Evolutionary conservation across 1,140 invertebrate species (phyloP).

Genomic region (Drosophila oshimai): DNA sequence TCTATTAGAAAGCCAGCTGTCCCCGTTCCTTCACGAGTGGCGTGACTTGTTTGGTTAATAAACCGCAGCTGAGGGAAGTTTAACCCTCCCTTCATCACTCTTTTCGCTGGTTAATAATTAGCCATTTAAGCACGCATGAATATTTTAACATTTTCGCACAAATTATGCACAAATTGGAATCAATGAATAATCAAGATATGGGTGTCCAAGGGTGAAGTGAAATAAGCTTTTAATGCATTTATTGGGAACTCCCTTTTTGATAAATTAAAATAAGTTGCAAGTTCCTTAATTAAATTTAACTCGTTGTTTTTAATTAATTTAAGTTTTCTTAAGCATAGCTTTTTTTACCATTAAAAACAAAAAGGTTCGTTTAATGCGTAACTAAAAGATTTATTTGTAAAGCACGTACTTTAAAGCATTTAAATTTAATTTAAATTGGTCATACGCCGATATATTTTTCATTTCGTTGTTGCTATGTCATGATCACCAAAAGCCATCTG

Average conservation of each 20-base stretch:
- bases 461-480: not conserved
- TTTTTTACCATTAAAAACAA: no score
- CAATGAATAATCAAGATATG: not conserved
- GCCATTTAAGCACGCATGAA: constrained; percentile 11
- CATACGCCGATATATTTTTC: not conserved
- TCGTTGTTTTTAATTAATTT: no score
- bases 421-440: not conserved
- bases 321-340: no score
- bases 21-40: constrained; percentile 12
- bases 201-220: not conserved
- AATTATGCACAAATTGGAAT: not conserved
- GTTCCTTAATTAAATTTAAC: no score
- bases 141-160: constrained; percentile 12
- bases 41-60: constrained; percentile 37
- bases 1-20: constrained; percentile 63
- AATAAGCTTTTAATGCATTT: not conserved
- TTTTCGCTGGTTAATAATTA: constrained; percentile 1
- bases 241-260: no score
- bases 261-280: no score
- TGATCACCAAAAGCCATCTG: constrained; percentile 8
- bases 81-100: not conserved
- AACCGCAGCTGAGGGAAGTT: constrained; percentile 38
- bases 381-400: not conserved
- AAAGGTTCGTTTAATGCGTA: not conserved
- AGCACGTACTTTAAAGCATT: not conserved